Evolutionary conservation across 2,113 vertebrate genomes (phyloP).

Genomic region (Rhynchomys soricoides): DNA sequence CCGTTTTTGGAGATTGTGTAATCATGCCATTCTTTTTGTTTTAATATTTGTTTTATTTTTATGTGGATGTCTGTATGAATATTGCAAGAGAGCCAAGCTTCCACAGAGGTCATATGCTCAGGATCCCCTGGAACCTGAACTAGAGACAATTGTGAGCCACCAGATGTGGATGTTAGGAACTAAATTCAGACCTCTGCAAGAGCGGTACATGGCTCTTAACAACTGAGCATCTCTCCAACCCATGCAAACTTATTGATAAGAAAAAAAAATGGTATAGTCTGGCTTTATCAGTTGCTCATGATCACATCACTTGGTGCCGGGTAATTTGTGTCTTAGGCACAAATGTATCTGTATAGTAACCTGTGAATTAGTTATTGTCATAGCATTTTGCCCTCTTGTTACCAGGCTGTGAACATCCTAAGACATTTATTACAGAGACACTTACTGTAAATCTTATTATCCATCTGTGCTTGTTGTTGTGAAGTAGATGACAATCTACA

Average conservation of each 20-base stretch:
- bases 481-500: slow-evolving; percentile 35
- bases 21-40: background rate
- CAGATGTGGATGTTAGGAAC: no score
- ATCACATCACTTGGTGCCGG: background rate
- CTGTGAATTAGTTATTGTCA: background rate
- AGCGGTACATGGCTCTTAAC: background rate
- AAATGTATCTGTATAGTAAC: background rate
- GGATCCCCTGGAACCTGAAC: background rate
- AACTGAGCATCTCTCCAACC: background rate
- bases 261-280: background rate
- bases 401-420: background rate
- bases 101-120: background rate
- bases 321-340: background rate
- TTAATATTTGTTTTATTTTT: background rate
- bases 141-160: no score
- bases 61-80: background rate
- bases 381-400: background rate
- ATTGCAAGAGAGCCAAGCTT: background rate
- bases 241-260: background rate
- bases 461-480: background rate
- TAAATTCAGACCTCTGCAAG: background rate
- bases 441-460: slow-evolving; percentile 4
- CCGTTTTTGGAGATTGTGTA: background rate
- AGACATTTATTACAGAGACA: background rate
- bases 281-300: background rate